Percentiles rank a stretch among this genome's conserved stretches.
Evolutionary conservation across 2,888 invertebrate species (phyloP).

Genomic region (Lasioglossum malachurum): DNA sequence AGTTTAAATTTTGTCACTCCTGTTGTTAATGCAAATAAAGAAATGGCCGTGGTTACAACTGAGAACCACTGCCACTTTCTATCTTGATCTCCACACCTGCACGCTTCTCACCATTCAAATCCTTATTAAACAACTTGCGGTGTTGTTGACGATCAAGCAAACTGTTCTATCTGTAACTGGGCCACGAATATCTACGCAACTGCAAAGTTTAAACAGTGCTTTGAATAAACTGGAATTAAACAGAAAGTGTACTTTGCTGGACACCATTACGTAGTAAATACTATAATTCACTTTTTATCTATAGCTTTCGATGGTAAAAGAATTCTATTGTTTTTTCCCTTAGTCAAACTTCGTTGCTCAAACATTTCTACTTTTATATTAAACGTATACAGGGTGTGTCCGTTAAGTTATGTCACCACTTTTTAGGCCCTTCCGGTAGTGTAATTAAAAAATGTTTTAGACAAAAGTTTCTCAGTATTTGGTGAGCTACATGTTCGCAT

Average conservation of each 20-base stretch:
- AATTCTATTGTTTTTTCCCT: not conserved
- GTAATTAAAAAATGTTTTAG: no score
- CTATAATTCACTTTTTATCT: not conserved
- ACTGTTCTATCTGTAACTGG: not conserved
- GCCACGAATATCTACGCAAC: not conserved
- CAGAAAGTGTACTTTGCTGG: not conserved
- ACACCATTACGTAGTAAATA: no score
- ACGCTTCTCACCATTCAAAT: slow-evolving; percentile 31
- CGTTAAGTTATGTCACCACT: no score
- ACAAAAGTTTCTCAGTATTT: no score
- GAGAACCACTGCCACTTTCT: slow-evolving; percentile 6
- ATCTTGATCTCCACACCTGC: slow-evolving; percentile 34
- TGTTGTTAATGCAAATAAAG: not conserved
- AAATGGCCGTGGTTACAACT: not conserved
- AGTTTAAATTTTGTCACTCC: not conserved
- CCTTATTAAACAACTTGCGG: slow-evolving; percentile 37
- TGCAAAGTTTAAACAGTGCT: not conserved
- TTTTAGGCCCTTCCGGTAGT: no score
- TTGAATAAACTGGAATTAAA: not conserved
- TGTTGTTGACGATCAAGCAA: slow-evolving; percentile 6
- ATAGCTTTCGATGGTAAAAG: not conserved
- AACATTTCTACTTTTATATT: not conserved
- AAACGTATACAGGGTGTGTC: no score
- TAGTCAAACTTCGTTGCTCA: not conserved
- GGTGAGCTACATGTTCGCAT: no score